These are phyloP conservation scores for Pachyuromys duprasi DNA, from an alignment of 2,797 vertebrate species.

Conservation along the genomic window DNA sequence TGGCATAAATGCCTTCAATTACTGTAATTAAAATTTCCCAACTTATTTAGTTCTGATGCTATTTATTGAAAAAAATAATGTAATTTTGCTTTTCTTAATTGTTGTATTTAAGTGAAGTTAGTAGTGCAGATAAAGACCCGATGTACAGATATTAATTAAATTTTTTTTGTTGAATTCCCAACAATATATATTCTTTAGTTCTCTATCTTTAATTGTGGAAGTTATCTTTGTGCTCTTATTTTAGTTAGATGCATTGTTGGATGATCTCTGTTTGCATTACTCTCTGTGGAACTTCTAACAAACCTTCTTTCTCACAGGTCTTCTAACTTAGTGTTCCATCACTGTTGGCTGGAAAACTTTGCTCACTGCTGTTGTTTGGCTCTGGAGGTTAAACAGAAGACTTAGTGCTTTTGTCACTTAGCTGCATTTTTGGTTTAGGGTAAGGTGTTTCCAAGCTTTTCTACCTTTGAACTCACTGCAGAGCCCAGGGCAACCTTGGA, in stretches of 20 bases:
- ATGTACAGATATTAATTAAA: not conserved
- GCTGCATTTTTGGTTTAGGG: not conserved
- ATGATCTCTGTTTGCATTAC: not conserved
- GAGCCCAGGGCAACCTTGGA: not conserved
- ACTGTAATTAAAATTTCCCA: not conserved
- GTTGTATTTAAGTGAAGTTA: not conserved
- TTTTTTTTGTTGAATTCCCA: not conserved
- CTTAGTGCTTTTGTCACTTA: not conserved
- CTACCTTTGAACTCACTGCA: not conserved
- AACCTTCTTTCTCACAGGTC: not conserved
- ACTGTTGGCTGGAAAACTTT: not conserved
- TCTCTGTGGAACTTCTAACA: not conserved
- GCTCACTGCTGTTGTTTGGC: not conserved
- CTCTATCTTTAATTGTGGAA: not conserved
- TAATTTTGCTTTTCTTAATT: not conserved
- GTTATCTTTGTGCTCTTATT: not conserved
- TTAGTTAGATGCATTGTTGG: not conserved
- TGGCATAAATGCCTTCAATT: slow-evolving; percentile 8
- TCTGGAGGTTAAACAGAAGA: not conserved
- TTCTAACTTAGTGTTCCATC: not conserved
- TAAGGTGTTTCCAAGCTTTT: not conserved
- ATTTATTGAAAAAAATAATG: not conserved
- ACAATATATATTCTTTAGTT: not conserved
- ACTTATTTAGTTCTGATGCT: slow-evolving; percentile 3
- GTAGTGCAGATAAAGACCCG: not conserved